Percentiles rank a stretch among this genome's conserved stretches.
phyloP scores from a whole-genome alignment of 2,888 invertebrate species.

The Calephelis perditalis region DNA sequence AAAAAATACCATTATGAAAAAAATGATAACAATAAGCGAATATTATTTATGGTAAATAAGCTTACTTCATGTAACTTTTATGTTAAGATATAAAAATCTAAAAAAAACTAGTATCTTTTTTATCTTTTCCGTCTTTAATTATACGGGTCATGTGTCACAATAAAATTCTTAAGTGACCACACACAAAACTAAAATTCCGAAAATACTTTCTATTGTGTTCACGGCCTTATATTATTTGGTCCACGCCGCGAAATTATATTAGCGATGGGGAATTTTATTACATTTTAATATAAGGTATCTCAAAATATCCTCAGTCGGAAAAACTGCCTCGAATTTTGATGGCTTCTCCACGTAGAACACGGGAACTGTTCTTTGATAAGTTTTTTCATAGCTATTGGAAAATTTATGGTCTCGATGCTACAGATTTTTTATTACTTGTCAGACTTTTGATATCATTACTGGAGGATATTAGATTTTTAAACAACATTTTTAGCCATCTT shows the following conservation, averaged over 20 bases:
- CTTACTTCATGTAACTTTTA: too few relatives aligned
- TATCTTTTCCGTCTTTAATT: slow-evolving; percentile 15
- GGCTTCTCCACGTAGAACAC: slow-evolving; percentile 40
- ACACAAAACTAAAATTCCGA: not conserved
- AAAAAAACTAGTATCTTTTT: not conserved
- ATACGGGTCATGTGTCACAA: not conserved
- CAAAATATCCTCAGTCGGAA: slow-evolving; percentile 47
- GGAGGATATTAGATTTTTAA: slow-evolving; percentile 26
- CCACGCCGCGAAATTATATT: slow-evolving; percentile 55
- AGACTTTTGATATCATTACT: slow-evolving; percentile 30
- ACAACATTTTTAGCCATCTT: slow-evolving; percentile 7
- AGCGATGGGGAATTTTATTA: slow-evolving; percentile 62
- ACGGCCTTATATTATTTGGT: slow-evolving; percentile 36
- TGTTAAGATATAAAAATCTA: too few relatives aligned
- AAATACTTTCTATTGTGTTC: slow-evolving; percentile 31
- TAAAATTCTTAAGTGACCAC: too few relatives aligned
- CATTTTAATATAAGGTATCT: slow-evolving; percentile 66
- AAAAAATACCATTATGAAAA: too few relatives aligned
- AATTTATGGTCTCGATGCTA: slow-evolving; percentile 35
- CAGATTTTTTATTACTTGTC: slow-evolving; percentile 33
- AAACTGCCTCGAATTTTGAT: slow-evolving; percentile 50
- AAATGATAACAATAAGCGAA: too few relatives aligned
- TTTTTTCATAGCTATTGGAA: slow-evolving; percentile 36
- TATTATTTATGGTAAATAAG: too few relatives aligned
- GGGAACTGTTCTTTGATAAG: slow-evolving; percentile 43